Evolutionary conservation across 2,797 vertebrate species (phyloP).

Genomic region (Eulemur rubriventer): DNA sequence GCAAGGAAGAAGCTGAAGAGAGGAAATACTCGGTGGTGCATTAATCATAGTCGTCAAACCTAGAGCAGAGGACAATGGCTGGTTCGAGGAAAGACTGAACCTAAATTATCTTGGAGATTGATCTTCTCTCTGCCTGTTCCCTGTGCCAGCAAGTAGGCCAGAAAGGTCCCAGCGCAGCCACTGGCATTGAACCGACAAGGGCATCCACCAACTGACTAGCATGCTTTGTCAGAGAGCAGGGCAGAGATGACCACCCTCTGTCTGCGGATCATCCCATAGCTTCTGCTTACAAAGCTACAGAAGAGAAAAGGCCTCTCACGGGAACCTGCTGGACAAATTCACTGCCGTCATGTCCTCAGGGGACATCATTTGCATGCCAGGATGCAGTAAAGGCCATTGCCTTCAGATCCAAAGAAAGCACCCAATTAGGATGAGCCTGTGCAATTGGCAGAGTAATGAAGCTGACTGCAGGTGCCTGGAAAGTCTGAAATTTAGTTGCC

Average conservation of each 20-base stretch:
- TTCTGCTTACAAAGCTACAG: neutral
- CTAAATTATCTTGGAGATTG: constrained; percentile 70
- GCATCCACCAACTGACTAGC: neutral
- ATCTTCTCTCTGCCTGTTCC: constrained; percentile 44
- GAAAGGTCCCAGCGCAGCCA: neutral
- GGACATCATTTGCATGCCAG: constrained; percentile 51
- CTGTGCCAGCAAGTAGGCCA: constrained; percentile 57
- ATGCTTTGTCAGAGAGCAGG: neutral
- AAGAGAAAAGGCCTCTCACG: constrained; percentile 57
- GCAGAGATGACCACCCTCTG: neutral
- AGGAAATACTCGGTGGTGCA: constrained; percentile 24
- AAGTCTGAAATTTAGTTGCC: neutral
- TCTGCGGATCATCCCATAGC: neutral
- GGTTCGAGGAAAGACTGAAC: constrained; percentile 69
- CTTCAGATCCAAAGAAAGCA: constrained; percentile 16
- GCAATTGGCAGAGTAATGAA: neutral
- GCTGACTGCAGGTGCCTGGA: constrained; percentile 17
- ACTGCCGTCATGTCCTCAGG: constrained; percentile 74
- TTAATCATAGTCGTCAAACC: constrained; percentile 69
- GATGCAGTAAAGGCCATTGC: constrained; percentile 20
- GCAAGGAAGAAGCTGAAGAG: constrained; percentile 52
- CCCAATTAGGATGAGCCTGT: neutral
- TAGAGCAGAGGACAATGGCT: constrained; percentile 68
- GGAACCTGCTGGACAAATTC: constrained; percentile 61
- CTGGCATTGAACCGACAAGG: constrained; percentile 9